Conservation (phyloP, 2,797 vertebrate genomes). For the Pachyuromys duprasi region DNA sequence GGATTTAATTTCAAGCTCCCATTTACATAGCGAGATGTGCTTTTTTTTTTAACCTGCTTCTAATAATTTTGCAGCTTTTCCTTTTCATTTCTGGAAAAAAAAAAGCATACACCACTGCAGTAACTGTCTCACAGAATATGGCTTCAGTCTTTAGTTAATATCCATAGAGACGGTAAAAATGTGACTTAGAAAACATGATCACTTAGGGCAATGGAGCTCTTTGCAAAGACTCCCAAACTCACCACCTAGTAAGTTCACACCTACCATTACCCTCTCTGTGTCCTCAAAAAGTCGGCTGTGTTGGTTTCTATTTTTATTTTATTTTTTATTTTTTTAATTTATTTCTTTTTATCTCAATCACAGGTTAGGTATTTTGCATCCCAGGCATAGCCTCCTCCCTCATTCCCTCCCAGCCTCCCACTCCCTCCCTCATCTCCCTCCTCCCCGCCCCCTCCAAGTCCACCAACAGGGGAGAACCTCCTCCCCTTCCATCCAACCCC, state of each 20-base stretch:
- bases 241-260: not conserved
- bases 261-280: not conserved
- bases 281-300: not conserved
- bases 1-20: constrained; percentile 51
- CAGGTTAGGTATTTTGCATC: too few species aligned
- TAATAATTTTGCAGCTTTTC: constrained; percentile 23
- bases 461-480: too few species aligned
- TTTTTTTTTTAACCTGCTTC: not conserved
- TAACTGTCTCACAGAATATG: constrained; percentile 31
- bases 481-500: too few species aligned
- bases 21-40: constrained; percentile 16
- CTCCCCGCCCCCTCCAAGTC: too few species aligned
- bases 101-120: not conserved
- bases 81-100: constrained; percentile 18
- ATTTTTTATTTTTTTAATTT: too few species aligned
- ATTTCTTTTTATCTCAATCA: too few species aligned
- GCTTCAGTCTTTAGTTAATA: constrained; percentile 40
- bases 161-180: not conserved
- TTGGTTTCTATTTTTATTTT: not conserved
- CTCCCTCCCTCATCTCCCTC: too few species aligned
- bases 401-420: too few species aligned
- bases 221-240: not conserved
- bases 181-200: constrained; percentile 15
- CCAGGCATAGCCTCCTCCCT: too few species aligned
- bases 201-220: not conserved